A percentile compares a stretch with the other conserved stretches of the same genome.
phyloP scores from a whole-genome alignment of 1,140 invertebrate species.

The Branchinecta lindahli region DNA sequence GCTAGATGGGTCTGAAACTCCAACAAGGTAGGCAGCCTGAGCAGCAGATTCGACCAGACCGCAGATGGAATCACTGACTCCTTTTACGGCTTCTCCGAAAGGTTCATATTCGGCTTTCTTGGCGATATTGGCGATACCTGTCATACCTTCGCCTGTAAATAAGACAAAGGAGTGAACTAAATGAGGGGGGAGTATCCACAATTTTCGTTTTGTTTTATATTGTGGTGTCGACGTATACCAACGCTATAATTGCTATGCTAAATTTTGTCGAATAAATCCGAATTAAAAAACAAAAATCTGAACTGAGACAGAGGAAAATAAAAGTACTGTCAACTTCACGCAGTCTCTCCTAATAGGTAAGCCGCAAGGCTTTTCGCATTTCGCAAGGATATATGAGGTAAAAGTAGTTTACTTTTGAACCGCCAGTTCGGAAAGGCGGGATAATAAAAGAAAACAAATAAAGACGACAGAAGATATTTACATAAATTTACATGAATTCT shows the following conservation, averaged over 20 bases:
- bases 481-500: background rate
- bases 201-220: too few relatives aligned
- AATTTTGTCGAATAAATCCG: background rate
- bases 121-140: conserved; percentile 81
- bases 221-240: background rate
- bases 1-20: conserved; percentile 73
- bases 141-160: conserved; percentile 64
- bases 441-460: background rate
- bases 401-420: too few relatives aligned
- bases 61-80: conserved; percentile 71
- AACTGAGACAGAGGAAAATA: too few relatives aligned
- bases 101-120: conserved; percentile 71
- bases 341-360: too few relatives aligned
- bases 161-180: background rate
- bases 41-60: conserved; percentile 84
- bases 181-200: background rate
- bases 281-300: too few relatives aligned
- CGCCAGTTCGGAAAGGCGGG: too few relatives aligned
- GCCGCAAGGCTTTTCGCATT: too few relatives aligned
- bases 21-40: conserved; percentile 84
- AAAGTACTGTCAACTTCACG: too few relatives aligned
- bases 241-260: background rate
- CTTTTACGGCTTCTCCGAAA: conserved; percentile 69
- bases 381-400: too few relatives aligned
- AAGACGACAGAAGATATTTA: background rate